These are phyloP conservation scores for Oscheius sp. DNA, from an alignment of 2,888 invertebrate genomes.

Conservation along the genomic window DNA sequence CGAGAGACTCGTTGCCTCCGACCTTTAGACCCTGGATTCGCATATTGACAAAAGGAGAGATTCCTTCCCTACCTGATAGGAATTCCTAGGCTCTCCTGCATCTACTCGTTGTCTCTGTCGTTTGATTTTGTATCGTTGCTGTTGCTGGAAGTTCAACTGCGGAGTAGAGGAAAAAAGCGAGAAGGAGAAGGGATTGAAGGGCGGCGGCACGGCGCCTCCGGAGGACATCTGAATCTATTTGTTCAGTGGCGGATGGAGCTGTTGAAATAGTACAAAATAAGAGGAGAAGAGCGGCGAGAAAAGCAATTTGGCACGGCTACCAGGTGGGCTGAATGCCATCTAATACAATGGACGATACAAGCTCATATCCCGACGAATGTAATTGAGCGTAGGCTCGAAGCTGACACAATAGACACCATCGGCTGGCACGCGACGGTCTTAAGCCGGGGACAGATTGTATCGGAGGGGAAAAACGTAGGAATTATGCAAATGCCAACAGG, in stretches of 20 bases:
- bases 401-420: constrained; percentile 25
- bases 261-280: not conserved
- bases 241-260: not conserved
- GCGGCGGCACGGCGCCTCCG: constrained; percentile 38
- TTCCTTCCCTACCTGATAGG: constrained; percentile 76
- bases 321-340: constrained; percentile 29
- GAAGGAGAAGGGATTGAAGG: constrained; percentile 38
- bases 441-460: constrained; percentile 16
- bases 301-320: constrained; percentile 16
- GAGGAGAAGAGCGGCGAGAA: constrained; percentile 10
- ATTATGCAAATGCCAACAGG: constrained; percentile 17
- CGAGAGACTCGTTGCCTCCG: constrained; percentile 7
- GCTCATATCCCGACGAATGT: constrained; percentile 16
- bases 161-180: constrained; percentile 30
- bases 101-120: constrained; percentile 93
- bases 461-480: constrained; percentile 24
- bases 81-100: constrained; percentile 90
- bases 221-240: constrained; percentile 35
- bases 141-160: constrained; percentile 31
- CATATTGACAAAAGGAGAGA: not conserved
- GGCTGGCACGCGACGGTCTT: constrained; percentile 14
- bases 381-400: constrained; percentile 8
- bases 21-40: constrained; percentile 20
- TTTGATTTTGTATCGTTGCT: constrained; percentile 76
- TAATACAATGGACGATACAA: constrained; percentile 26